Conservation (phyloP, 2,888 invertebrate species). For the Leptopilina drosophilae region DNA sequence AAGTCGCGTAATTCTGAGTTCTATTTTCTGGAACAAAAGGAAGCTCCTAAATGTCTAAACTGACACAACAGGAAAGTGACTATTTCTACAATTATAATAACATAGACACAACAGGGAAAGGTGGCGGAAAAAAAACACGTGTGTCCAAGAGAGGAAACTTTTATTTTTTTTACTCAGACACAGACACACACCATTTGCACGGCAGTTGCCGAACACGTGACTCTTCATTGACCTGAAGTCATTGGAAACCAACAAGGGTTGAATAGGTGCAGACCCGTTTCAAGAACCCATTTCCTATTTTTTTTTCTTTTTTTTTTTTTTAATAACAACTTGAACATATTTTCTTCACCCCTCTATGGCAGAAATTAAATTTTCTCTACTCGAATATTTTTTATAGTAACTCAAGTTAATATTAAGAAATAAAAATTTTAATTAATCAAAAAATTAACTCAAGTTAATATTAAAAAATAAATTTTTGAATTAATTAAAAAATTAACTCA, state of each 20-base stretch:
- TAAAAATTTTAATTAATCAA: too few species aligned
- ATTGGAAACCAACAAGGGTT: neutral
- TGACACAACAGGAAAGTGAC: slow-evolving; percentile 4
- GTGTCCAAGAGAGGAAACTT: neutral
- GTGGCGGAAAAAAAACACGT: neutral
- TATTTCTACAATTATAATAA: slow-evolving; percentile 14
- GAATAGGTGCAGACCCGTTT: neutral
- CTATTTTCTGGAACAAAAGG: slow-evolving; percentile 6
- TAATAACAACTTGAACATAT: neutral
- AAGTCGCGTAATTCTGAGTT: neutral
- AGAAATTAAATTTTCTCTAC: too few species aligned
- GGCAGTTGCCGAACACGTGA: slow-evolving; percentile 1
- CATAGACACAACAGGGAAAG: neutral
- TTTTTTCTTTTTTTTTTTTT: neutral
- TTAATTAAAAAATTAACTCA: too few species aligned
- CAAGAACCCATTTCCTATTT: neutral
- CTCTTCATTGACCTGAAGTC: neutral
- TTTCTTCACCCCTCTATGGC: too few species aligned
- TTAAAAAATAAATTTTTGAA: too few species aligned
- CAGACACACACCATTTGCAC: neutral
- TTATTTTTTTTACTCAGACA: neutral
- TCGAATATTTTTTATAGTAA: too few species aligned
- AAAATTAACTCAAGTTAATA: too few species aligned
- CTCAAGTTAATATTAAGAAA: too few species aligned
- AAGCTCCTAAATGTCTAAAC: slow-evolving; percentile 4